phyloP scores from a whole-genome alignment of 2,113 vertebrate species.

The Ancistrus triradiatus region DNA sequence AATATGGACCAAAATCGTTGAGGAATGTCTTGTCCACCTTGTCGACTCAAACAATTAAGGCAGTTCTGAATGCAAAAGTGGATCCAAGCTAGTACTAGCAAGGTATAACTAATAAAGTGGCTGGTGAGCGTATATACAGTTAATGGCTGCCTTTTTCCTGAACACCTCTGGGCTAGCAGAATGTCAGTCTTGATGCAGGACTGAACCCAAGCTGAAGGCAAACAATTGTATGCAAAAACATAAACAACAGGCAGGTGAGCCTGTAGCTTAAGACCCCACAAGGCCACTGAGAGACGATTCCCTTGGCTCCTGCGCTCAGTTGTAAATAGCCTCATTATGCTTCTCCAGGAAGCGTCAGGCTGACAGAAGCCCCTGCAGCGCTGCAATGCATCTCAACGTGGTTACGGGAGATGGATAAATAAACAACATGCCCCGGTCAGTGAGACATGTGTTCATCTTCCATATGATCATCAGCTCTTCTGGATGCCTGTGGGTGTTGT shows the following conservation, averaged over 20 bases:
- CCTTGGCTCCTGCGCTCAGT: constrained; percentile 26
- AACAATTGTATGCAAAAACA: constrained; percentile 42
- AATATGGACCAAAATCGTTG: too few species aligned
- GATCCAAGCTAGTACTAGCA: too few species aligned
- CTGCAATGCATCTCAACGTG: constrained; percentile 28
- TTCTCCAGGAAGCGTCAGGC: constrained; percentile 31
- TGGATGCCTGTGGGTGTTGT: constrained; percentile 8
- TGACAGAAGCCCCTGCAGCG: constrained; percentile 20
- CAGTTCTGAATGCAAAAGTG: too few species aligned
- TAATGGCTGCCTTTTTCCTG: too few species aligned
- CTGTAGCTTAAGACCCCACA: constrained; percentile 32
- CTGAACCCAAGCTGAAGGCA: constrained; percentile 37
- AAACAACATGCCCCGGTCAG: constrained; percentile 15
- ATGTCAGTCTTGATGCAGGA: constrained; percentile 37
- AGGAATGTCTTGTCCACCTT: too few species aligned
- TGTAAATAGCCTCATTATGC: constrained; percentile 42
- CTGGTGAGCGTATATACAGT: too few species aligned
- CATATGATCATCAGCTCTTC: constrained; percentile 16
- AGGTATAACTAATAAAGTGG: too few species aligned
- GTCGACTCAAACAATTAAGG: too few species aligned
- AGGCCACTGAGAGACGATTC: constrained; percentile 32
- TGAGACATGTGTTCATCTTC: constrained; percentile 27
- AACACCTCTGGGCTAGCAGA: constrained; percentile 37
- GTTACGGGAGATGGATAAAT: constrained; percentile 35
- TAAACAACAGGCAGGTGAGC: constrained; percentile 30